phyloP scores from a whole-genome alignment of 2,113 vertebrate species.

The Leptosomus discolor region DNA sequence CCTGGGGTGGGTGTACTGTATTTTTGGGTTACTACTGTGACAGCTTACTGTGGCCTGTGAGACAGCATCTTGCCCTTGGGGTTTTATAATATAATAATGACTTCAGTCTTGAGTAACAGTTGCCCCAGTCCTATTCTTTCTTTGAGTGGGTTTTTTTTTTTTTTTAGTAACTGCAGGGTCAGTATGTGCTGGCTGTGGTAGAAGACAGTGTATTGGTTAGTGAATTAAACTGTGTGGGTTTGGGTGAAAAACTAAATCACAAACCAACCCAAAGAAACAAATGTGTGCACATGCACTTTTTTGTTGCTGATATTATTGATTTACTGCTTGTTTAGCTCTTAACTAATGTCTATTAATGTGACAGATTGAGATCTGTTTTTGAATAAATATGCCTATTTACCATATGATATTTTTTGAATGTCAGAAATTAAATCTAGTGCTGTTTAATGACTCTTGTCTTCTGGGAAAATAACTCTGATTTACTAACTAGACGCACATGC shows the following conservation, averaged over 20 bases:
- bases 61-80: neutral
- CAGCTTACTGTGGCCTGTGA: neutral
- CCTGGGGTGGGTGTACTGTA: neutral
- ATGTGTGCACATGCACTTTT: neutral
- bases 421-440: neutral
- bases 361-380: neutral
- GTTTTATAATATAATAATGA: neutral
- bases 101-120: neutral
- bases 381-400: neutral
- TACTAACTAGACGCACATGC: neutral
- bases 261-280: neutral
- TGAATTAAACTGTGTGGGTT: neutral
- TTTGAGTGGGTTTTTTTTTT: neutral
- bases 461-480: neutral
- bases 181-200: neutral
- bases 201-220: neutral
- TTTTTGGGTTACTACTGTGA: neutral
- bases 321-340: neutral
- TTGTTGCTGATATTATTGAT: neutral
- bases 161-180: neutral
- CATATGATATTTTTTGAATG: neutral
- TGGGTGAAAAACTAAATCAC: neutral
- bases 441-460: neutral
- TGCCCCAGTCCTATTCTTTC: neutral
- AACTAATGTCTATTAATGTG: neutral